Evolutionary conservation across 1,140 invertebrate genomes (phyloP), one percentile per base, ranked within the genome.

Genomic region (Phenacoccus solenopsis): DNA sequence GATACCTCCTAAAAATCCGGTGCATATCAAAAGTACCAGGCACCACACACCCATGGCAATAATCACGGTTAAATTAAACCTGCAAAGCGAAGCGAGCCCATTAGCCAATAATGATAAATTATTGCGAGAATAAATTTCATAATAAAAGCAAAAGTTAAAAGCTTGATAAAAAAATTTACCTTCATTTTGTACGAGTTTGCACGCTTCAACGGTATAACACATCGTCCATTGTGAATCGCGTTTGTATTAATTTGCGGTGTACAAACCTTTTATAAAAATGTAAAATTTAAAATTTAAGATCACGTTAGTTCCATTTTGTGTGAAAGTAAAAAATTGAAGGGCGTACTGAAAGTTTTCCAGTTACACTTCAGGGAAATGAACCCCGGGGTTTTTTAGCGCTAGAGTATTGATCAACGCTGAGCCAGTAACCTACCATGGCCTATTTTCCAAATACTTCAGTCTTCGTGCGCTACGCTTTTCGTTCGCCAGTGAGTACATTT

Each of bases 261-360:
- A 49, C 3, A 49, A 49, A 49, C 20, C 38, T 49, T n/a, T 49
- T 16, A 49, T 49, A 49, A 49, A 49, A 49, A 49, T 49, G 38
- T n/a, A 49, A 49, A 49, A 49, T 49, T 49, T 49, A 49, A 49
- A 49, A 49, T 10, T 16, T 49, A 49, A 49, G 38, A 49, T 49
- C 38, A 49, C 38, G 38, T 49, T 49, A 49, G 38, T 49, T 49
- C 38, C 38, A 49, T 49, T 49, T 49, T 49, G 38, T 49, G 38
- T 49, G 38, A 49, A 49, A 49, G 38, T 49, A 49, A 49, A 49
- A 49, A 49, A 49, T 49, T 49, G 38, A 49, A 49, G 38, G 38
- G 38, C 38, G 38, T 49, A 49, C 38, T 49, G 38, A 49, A 49
- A 49, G 38, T 49, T 49, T 49, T 49, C 38, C 38, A 49, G 38